Evolutionary conservation across 2,797 vertebrate genomes (phyloP).

Genomic region (Sebastolobus altivelis): DNA sequence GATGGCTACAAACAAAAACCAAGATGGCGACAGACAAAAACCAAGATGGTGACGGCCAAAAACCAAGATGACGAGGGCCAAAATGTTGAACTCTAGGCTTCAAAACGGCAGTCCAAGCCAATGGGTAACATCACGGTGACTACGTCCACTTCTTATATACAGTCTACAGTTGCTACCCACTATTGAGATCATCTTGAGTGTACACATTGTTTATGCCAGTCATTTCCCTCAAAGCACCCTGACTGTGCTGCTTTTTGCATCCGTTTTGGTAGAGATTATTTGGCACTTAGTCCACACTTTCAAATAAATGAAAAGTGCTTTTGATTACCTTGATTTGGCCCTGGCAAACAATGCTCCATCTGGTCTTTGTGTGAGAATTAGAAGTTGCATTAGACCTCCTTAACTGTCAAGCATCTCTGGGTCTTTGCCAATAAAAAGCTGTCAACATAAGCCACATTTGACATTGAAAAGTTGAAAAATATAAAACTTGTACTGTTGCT

Average conservation of each 20-base stretch:
- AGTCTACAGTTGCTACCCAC: background rate
- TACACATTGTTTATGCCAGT: background rate
- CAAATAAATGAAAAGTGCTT: conserved; percentile 67
- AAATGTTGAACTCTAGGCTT: too few species aligned
- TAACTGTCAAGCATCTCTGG: conserved; percentile 17
- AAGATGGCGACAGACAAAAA: too few species aligned
- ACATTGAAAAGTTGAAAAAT: conserved; percentile 9
- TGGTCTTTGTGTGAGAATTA: conserved; percentile 56
- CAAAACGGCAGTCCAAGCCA: too few species aligned
- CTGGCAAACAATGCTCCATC: conserved; percentile 43
- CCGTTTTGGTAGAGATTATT: conserved; percentile 19
- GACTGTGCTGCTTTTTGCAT: background rate
- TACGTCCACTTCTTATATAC: background rate
- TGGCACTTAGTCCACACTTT: conserved; percentile 43
- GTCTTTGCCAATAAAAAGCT: conserved; percentile 23
- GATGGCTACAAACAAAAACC: too few species aligned
- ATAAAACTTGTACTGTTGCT: background rate
- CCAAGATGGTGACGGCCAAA: too few species aligned
- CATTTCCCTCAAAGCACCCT: conserved; percentile 11
- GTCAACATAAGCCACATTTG: conserved; percentile 1
- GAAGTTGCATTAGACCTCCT: conserved; percentile 32
- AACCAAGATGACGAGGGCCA: too few species aligned
- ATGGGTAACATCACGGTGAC: background rate
- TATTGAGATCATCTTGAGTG: background rate
- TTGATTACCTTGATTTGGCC: conserved; percentile 52